Conservation (phyloP, 2,888 invertebrate species). For the Hyppa rectilinea region DNA sequence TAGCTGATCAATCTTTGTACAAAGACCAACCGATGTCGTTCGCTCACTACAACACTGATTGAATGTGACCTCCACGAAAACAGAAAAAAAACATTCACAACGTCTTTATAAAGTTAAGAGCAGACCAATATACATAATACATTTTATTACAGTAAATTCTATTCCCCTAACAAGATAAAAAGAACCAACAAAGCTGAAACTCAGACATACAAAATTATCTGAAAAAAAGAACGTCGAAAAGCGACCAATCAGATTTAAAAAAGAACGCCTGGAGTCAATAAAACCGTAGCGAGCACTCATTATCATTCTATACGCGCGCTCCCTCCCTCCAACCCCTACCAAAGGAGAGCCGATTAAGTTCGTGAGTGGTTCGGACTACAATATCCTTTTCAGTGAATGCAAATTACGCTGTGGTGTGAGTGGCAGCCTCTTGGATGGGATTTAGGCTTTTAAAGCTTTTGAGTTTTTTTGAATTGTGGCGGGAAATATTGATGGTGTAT, state of each 20-base stretch:
- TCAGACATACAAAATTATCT: constrained; percentile 45
- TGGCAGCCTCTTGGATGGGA: constrained; percentile 51
- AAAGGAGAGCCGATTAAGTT: constrained; percentile 71
- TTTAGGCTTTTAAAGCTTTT: constrained; percentile 53
- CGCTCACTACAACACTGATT: constrained; percentile 1
- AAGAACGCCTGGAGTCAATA: constrained; percentile 78
- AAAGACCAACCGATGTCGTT: too few relatives aligned
- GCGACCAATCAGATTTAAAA: constrained; percentile 76
- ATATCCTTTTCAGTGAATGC: constrained; percentile 69
- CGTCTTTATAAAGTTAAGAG: constrained; percentile 21
- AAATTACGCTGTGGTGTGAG: constrained; percentile 66
- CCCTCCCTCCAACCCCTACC: constrained; percentile 16
- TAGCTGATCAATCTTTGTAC: too few relatives aligned
- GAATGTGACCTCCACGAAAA: constrained; percentile 21
- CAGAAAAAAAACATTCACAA: constrained; percentile 16
- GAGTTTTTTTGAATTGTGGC: constrained; percentile 39
- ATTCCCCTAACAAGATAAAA: constrained; percentile 49
- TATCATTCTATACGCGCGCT: constrained; percentile 61
- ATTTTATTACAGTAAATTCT: constrained; percentile 43
- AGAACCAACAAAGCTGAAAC: constrained; percentile 48
- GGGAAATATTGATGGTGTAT: constrained; percentile 30
- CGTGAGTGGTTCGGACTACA: constrained; percentile 72
- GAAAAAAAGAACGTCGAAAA: constrained; percentile 47
- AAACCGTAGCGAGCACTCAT: constrained; percentile 70
- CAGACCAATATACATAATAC: constrained; percentile 31